phyloP scores from a whole-genome alignment of 2,888 invertebrate genomes.

The Drosophila melanosoma region DNA sequence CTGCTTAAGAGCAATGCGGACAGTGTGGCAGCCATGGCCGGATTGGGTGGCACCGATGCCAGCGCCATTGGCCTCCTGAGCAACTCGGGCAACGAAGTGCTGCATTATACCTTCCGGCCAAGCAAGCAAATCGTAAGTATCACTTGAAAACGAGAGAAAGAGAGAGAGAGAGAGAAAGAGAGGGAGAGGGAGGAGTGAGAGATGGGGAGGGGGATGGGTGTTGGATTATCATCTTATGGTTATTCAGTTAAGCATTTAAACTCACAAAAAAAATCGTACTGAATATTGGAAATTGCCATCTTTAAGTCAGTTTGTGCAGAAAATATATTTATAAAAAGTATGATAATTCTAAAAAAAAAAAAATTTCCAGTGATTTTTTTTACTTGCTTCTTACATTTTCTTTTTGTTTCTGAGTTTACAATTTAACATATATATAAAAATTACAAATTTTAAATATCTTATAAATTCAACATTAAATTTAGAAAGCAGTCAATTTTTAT shows the following conservation, averaged over 20 bases:
- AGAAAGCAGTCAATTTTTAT: no score
- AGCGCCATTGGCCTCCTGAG: constrained; percentile 71
- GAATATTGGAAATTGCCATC: neutral
- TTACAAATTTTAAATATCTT: no score
- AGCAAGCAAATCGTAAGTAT: constrained; percentile 85
- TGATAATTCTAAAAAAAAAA: no score
- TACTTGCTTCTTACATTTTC: no score
- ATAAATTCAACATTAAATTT: no score
- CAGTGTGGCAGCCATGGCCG: constrained; percentile 60
- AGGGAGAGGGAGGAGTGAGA: neutral
- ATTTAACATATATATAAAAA: no score
- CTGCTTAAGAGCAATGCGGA: constrained; percentile 72
- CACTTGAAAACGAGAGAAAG: neutral
- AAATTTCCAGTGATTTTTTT: no score
- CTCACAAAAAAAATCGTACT: neutral
- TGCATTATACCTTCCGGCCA: constrained; percentile 85
- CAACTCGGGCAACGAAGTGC: constrained; percentile 84
- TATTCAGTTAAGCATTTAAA: neutral
- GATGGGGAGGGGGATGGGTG: neutral
- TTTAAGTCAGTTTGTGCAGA: neutral
- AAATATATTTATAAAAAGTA: neutral
- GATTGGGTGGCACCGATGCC: constrained; percentile 61
- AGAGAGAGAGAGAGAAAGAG: neutral
- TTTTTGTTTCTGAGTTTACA: no score
- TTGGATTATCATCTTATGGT: neutral